Percentiles rank a stretch among this genome's conserved stretches.
These are phyloP conservation scores for Planiliza haematocheilus DNA, from an alignment of 2,113 vertebrate genomes.

Conservation along the genomic window DNA sequence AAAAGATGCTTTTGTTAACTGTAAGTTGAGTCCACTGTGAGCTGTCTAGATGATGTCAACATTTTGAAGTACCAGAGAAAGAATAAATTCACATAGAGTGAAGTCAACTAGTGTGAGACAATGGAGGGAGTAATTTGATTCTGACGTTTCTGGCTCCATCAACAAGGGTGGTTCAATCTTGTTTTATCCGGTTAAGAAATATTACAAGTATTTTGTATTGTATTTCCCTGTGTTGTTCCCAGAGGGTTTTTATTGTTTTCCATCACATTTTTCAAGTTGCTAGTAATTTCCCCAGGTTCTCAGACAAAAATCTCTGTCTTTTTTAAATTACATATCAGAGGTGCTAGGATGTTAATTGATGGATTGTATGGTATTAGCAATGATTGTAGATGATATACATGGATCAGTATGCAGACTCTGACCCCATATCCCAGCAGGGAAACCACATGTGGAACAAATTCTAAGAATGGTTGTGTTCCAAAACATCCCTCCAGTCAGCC, in stretches of 20 bases:
- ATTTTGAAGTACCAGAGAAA: background rate
- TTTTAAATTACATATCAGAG: no score
- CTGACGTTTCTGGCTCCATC: background rate
- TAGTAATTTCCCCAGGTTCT: background rate
- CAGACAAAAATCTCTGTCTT: background rate
- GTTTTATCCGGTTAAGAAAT: background rate
- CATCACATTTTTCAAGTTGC: background rate
- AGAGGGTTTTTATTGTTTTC: no score
- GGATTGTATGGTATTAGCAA: no score
- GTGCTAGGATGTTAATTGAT: no score
- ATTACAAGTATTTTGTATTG: slow-evolving; percentile 3
- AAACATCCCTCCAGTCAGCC: no score
- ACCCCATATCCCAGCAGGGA: background rate
- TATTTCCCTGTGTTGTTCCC: no score
- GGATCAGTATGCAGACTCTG: no score
- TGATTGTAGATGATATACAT: no score
- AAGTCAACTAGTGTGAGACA: no score
- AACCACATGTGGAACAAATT: background rate
- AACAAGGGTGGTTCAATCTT: background rate
- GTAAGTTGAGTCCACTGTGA: background rate
- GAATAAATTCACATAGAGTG: no score
- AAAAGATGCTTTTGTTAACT: background rate
- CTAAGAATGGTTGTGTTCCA: no score
- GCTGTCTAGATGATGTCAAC: no score
- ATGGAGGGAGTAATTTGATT: background rate